Conservation (phyloP, 2,113 vertebrate species). For the Sorex araneus region DNA sequence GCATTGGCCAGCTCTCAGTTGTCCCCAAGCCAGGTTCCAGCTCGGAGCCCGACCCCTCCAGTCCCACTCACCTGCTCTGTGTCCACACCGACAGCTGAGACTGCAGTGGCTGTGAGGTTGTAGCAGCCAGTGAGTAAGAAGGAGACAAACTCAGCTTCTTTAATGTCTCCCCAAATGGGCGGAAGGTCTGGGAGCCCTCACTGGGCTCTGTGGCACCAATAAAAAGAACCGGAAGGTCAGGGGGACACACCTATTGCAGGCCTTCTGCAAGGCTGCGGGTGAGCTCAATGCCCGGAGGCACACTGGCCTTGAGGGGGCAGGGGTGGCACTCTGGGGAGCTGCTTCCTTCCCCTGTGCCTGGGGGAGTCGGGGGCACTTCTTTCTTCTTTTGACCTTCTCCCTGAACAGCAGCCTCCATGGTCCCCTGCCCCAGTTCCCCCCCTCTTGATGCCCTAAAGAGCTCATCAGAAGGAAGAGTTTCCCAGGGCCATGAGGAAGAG, state of each 20-base stretch:
- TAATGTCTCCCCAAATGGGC: constrained; percentile 81
- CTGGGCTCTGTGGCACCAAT: constrained; percentile 75
- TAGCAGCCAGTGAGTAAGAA: constrained; percentile 76
- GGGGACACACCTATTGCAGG: constrained; percentile 82
- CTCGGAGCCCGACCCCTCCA: not conserved
- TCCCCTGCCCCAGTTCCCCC: not conserved
- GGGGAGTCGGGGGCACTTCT: not conserved
- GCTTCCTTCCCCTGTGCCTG: not conserved
- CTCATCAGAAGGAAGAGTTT: constrained; percentile 30
- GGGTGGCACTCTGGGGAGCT: not conserved
- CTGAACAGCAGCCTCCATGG: no score
- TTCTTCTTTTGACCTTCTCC: not conserved
- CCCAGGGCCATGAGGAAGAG: not conserved
- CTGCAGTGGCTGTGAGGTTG: constrained; percentile 11
- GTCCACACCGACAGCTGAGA: constrained; percentile 57
- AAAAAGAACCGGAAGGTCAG: constrained; percentile 80
- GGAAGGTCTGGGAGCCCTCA: constrained; percentile 71
- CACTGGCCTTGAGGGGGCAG: not conserved
- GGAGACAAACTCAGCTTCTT: constrained; percentile 68
- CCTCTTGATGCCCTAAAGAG: not conserved
- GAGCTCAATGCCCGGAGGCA: constrained; percentile 20
- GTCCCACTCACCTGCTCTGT: constrained; percentile 73
- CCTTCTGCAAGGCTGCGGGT: constrained; percentile 58
- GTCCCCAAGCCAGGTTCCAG: not conserved
- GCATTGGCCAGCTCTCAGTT: not conserved